Evolutionary conservation across 2,888 invertebrate genomes (phyloP), one percentile per base, ranked within the genome.

Genomic region (Tetropium fuscum): DNA sequence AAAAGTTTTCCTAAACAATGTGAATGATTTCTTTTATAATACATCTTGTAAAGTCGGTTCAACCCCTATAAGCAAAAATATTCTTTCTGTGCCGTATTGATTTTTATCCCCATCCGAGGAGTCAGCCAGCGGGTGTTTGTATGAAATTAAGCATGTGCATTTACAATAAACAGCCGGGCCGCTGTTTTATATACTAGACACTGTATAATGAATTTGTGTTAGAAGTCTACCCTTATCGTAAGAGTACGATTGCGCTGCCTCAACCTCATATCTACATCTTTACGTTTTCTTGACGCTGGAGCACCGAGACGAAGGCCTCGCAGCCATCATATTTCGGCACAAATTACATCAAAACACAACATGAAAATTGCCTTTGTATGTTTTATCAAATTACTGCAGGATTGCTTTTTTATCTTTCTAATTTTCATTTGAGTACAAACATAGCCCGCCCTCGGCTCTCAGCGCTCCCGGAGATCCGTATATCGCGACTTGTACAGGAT

Each of bases 131-230:
- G 71, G 74, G 74, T 75, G 77, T 78, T 77, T 79, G 76, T 75
- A 72, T 74, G 76, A 77, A 79, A 81, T 80, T 80, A 78, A 78
- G 76, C 75, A 78, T 77, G 78, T 79, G 79, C 80, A 81, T 79
- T 78, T 79, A 78, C 78, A 81, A 80, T 78, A 79, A 74, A 75
- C 73, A 73, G 68, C 76, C 75, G 79, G 78, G 65, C 78, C 73
- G 70, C 78, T 80, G 74, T 73, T 79, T 80, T 78, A 79, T 79
- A 80, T 79, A 79, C 78, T 79, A 80, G 80, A 80, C 80, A 80
- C 80, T 80, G 80, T 80, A 80, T 80, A 81, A 81, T 81, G 81
- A 81, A 80, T 81, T 81, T 80, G 79, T 80, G 78, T 74, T 74
- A 70, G 74, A n/a, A 71, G 73, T 70, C 73, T 70, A 69, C 67